These are phyloP conservation scores for Microtus pennsylvanicus DNA, from an alignment of 2,113 vertebrate genomes.

Conservation along the genomic window DNA sequence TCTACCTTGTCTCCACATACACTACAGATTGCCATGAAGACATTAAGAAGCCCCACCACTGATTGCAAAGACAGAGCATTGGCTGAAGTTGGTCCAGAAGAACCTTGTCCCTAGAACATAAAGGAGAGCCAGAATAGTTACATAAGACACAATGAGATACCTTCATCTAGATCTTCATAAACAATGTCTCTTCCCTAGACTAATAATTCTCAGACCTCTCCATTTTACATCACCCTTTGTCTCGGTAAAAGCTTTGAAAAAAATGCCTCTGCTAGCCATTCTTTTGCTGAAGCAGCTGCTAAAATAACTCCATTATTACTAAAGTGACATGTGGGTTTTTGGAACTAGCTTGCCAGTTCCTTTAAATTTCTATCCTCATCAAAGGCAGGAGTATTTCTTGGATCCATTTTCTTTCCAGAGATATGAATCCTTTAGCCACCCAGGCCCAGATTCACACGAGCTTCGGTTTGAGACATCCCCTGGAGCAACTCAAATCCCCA, in stretches of 20 bases:
- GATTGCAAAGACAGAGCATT: not conserved
- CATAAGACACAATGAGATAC: not conserved
- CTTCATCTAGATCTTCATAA: conserved; percentile 6
- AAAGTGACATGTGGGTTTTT: not conserved
- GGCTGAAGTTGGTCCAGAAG: not conserved
- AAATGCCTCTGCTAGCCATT: not conserved
- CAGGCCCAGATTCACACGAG: conserved; percentile 4
- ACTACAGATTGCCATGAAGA: not conserved
- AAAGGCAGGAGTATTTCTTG: conserved; percentile 46
- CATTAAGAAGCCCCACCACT: not conserved
- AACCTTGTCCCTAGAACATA: not conserved
- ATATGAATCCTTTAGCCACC: not conserved
- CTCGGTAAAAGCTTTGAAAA: not conserved
- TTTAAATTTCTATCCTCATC: conserved; percentile 46
- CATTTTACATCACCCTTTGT: not conserved
- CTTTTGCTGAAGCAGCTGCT: conserved; percentile 21
- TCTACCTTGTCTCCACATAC: not conserved
- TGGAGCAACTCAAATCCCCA: conserved; percentile 34
- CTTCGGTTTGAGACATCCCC: conserved; percentile 11
- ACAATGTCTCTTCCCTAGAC: not conserved
- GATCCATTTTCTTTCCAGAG: conserved; percentile 6
- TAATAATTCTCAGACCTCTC: not conserved
- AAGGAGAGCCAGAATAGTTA: not conserved
- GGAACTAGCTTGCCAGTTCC: conserved; percentile 5
- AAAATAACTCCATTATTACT: conserved; percentile 4